A percentile compares a stretch with the other conserved stretches of the same genome.
phyloP scores from a whole-genome alignment of 2,888 invertebrate species.

The Cremastinae sp. region DNA sequence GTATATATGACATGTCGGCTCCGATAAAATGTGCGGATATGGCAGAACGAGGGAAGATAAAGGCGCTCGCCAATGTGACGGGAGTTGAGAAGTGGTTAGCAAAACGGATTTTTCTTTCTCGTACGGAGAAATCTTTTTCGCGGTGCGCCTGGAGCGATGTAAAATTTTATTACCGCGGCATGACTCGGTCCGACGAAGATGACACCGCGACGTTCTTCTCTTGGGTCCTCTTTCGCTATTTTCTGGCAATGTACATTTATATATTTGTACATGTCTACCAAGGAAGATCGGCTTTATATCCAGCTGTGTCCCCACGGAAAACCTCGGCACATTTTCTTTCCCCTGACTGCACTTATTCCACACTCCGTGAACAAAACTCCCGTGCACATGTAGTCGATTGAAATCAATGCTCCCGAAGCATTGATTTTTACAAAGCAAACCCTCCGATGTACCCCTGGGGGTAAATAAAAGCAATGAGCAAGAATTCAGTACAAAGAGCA shows the following conservation, averaged over 20 bases:
- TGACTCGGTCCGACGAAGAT: constrained; percentile 45
- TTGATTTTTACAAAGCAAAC: constrained; percentile 26
- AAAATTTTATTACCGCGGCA: constrained; percentile 55
- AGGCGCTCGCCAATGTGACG: constrained; percentile 47
- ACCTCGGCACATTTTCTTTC: constrained; percentile 43
- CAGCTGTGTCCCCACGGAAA: constrained; percentile 47
- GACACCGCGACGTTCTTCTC: constrained; percentile 23
- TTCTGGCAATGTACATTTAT: constrained; percentile 23
- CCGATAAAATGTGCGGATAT: constrained; percentile 18
- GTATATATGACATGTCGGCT: constrained; percentile 5
- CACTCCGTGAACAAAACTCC: constrained; percentile 31
- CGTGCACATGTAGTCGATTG: constrained; percentile 36
- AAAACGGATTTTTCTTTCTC: constrained; percentile 31
- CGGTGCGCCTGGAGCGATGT: constrained; percentile 49
- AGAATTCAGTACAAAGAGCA: background rate
- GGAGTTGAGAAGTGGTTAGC: background rate
- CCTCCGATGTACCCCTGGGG: constrained; percentile 7
- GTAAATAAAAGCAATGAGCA: background rate
- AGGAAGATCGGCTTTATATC: constrained; percentile 38
- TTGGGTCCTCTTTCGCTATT: constrained; percentile 29
- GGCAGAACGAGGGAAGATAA: constrained; percentile 28
- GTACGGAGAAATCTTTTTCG: constrained; percentile 42
- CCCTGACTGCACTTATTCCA: constrained; percentile 12
- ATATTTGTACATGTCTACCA: constrained; percentile 29
- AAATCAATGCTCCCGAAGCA: constrained; percentile 44